Evolutionary conservation across 1,140 invertebrate genomes (phyloP).

Genomic region (Lasioglossum albipes): DNA sequence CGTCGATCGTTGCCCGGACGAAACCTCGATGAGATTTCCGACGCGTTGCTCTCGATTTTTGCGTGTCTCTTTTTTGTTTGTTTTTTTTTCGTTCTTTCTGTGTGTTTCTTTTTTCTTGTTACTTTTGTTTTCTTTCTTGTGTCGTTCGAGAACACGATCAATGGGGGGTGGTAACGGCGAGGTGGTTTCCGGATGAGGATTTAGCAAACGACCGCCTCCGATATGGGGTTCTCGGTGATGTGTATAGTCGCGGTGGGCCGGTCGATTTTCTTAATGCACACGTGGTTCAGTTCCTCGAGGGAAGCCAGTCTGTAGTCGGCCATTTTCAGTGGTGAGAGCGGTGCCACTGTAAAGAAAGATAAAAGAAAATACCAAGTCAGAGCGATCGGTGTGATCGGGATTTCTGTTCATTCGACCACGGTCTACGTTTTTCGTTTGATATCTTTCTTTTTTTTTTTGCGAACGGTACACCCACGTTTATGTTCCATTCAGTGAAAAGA

Average conservation of each 20-base stretch:
- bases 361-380: constrained; percentile 48
- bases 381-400: constrained; percentile 6
- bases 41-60: constrained; percentile 20
- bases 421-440: constrained; percentile 10
- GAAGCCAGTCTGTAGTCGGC: constrained; percentile 83
- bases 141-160: constrained; percentile 44
- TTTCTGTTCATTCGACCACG: constrained; percentile 19
- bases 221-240: constrained; percentile 90
- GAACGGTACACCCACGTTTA: constrained; percentile 29
- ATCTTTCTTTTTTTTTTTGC: background rate
- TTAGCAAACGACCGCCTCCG: constrained; percentile 87
- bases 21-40: constrained; percentile 53
- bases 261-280: constrained; percentile 80
- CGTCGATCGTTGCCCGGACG: constrained; percentile 62
- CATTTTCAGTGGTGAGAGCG: constrained; percentile 86
- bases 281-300: constrained; percentile 80
- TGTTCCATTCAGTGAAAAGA: constrained; percentile 23
- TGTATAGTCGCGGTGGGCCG: constrained; percentile 85
- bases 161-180: constrained; percentile 9
- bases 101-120: too few species aligned
- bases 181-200: constrained; percentile 31
- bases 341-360: constrained; percentile 83
- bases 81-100: too few species aligned
- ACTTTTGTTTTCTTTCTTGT: background rate
- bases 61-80: background rate